Evolutionary conservation across 2,113 vertebrate species (phyloP).

Genomic region (Ochotona curzoniae): DNA sequence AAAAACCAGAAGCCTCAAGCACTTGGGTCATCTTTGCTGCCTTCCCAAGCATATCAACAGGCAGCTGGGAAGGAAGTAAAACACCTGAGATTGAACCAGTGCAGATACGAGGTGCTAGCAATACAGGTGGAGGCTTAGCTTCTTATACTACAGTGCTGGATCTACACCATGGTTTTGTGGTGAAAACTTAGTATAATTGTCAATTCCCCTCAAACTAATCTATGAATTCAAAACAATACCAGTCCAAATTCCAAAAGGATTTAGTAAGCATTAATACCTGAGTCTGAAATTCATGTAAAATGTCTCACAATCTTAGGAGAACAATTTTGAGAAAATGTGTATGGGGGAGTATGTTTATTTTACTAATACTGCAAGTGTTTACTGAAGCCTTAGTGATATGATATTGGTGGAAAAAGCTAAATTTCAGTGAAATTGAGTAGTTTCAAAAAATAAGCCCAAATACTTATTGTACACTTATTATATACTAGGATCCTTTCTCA

Average conservation of each 20-base stretch:
- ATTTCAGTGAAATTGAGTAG: background rate
- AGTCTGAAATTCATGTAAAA: background rate
- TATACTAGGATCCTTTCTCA: background rate
- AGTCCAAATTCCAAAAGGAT: background rate
- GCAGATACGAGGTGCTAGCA: too few species aligned
- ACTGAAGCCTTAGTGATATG: background rate
- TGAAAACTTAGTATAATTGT: background rate
- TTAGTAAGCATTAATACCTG: background rate
- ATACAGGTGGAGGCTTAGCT: background rate
- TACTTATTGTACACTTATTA: background rate
- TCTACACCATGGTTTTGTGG: background rate
- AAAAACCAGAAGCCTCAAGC: too few species aligned
- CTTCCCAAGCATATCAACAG: too few species aligned
- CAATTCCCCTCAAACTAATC: conserved; percentile 1
- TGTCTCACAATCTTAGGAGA: background rate
- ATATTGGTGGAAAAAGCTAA: background rate
- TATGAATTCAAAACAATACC: conserved; percentile 40
- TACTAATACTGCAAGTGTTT: conserved; percentile 1
- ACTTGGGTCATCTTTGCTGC: too few species aligned
- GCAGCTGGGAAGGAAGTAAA: too few species aligned
- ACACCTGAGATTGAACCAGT: too few species aligned
- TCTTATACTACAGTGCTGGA: too few species aligned
- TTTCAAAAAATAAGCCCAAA: background rate
- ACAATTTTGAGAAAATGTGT: background rate
- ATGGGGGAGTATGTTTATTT: background rate